phyloP scores from a whole-genome alignment of 1,140 invertebrate species.

The Schlechtendalia chinensis region DNA sequence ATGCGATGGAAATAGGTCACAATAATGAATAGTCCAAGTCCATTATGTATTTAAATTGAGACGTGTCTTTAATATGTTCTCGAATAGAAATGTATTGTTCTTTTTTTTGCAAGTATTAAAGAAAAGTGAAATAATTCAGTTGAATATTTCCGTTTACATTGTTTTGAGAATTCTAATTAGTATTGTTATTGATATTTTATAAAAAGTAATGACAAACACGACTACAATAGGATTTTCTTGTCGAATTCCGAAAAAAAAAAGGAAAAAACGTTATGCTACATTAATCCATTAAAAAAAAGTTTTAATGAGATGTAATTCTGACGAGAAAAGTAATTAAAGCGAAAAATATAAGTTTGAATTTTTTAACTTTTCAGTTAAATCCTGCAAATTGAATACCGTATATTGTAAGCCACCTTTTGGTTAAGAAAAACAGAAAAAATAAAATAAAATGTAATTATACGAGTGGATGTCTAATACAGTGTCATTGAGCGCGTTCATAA shows the following conservation, averaged over 20 bases:
- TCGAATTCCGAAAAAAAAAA: constrained; percentile 15
- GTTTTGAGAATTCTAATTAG: constrained; percentile 38
- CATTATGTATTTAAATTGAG: not conserved
- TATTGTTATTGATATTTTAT: constrained; percentile 39
- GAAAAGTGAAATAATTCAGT: not conserved
- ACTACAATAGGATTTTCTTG: constrained; percentile 38
- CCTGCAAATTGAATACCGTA: not conserved
- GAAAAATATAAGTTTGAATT: constrained; percentile 29
- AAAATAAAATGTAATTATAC: not conserved
- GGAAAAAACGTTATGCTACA: constrained; percentile 17
- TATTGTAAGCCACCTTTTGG: not conserved
- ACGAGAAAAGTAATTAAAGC: constrained; percentile 48
- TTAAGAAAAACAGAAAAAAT: not conserved
- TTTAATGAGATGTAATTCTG: constrained; percentile 28
- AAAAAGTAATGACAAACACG: constrained; percentile 7
- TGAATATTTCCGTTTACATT: not conserved
- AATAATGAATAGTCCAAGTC: too few relatives aligned
- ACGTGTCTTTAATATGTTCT: not conserved
- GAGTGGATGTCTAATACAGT: not conserved
- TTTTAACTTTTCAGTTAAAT: constrained; percentile 27
- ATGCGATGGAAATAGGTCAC: too few relatives aligned
- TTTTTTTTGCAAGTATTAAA: not conserved
- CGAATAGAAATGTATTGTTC: not conserved
- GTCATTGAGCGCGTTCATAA: too few relatives aligned
- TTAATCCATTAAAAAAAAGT: constrained; percentile 46